Percentiles rank a stretch among this genome's conserved stretches.
phyloP scores from a whole-genome alignment of 1,140 invertebrate genomes.

The Penaeus japonicus region DNA sequence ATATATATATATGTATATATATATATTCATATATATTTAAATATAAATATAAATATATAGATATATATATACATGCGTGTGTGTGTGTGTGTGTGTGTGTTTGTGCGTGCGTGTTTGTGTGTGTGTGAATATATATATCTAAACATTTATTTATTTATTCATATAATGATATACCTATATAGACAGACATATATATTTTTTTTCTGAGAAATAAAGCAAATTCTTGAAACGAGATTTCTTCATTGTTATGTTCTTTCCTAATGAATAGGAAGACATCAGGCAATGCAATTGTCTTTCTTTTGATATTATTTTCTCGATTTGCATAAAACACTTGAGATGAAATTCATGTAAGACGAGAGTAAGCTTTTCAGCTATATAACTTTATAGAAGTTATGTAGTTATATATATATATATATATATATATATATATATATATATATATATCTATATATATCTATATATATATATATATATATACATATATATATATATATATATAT shows the following conservation, averaged over 20 bases:
- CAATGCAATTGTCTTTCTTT: no score
- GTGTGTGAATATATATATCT: neutral
- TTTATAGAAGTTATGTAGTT: no score
- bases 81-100: neutral
- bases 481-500: conserved; percentile 4
- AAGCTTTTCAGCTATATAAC: no score
- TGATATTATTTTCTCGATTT: no score
- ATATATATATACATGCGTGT: conserved; percentile 7
- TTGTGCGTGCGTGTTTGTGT: neutral
- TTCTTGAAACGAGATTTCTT: no score
- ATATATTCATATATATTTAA: conserved; percentile 8
- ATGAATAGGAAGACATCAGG: no score
- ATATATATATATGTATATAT: conserved; percentile 17
- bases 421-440: neutral
- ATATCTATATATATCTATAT: neutral
- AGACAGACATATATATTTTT: neutral
- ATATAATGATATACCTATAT: neutral
- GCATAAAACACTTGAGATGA: no score
- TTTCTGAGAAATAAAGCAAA: neutral
- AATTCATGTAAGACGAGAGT: no score
- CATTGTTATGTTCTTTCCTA: no score
- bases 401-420: neutral
- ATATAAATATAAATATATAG: conserved; percentile 1
- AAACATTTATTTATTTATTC: neutral
- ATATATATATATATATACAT: neutral